Conservation (phyloP, 2,888 invertebrate genomes). For the Tetragonula carbonaria region DNA sequence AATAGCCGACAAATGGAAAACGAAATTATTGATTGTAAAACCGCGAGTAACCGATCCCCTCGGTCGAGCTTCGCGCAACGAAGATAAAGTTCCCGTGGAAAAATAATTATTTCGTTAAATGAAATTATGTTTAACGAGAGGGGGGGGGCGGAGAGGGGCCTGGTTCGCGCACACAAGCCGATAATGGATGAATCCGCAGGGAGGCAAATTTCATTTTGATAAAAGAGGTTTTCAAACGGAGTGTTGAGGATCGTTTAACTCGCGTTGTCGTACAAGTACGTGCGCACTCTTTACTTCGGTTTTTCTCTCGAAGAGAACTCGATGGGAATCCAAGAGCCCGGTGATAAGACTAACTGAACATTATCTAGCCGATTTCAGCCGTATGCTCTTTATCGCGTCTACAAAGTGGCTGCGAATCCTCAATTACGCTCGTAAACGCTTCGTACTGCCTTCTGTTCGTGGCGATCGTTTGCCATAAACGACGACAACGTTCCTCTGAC, state of each 20-base stretch:
- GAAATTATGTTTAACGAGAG: background rate
- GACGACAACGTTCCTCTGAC: background rate
- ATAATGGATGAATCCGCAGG: slow-evolving; percentile 28
- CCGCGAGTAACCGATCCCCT: background rate
- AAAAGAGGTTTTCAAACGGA: slow-evolving; percentile 68
- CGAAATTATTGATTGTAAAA: background rate
- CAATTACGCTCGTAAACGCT: slow-evolving; percentile 31
- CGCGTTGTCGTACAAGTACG: slow-evolving; percentile 25
- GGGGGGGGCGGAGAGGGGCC: background rate
- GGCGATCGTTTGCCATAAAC: background rate
- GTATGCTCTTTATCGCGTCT: slow-evolving; percentile 38
- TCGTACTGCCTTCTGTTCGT: background rate
- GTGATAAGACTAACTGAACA: slow-evolving; percentile 48
- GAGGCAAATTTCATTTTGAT: slow-evolving; percentile 72
- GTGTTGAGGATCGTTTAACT: slow-evolving; percentile 38
- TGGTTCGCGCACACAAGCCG: background rate
- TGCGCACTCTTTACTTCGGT: too few relatives aligned
- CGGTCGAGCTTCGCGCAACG: too few relatives aligned
- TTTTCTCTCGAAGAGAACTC: too few relatives aligned
- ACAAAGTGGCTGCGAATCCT: slow-evolving; percentile 35
- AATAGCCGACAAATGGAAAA: too few relatives aligned
- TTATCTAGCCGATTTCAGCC: slow-evolving; percentile 50
- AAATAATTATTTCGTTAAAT: slow-evolving; percentile 33
- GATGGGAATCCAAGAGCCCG: slow-evolving; percentile 45
- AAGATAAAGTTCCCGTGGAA: background rate